Base-by-base conservation (phyloP, 2,113 vertebrate genomes). In the Aegotheles bennettii region DNA sequence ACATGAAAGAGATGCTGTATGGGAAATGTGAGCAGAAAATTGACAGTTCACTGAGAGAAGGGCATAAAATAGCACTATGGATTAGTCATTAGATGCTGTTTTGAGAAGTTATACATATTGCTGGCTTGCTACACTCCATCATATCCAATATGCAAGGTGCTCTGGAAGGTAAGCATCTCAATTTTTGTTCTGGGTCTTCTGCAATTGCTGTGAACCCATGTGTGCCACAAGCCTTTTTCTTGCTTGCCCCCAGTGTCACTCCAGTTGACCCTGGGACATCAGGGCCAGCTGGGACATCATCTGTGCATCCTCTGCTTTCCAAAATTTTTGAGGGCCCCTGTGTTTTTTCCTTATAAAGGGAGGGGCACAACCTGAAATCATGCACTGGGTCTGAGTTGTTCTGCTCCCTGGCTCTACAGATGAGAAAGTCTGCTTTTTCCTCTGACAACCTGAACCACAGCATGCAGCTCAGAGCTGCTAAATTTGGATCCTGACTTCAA, bases 401-500 rank as follows among this genome's bases (percentile, higher is more conserved):
- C 53, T 82, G 40, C 57, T 60, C 54, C 48, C 76, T 71, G 56
- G 45, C 54, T 71, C 23, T 68, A 15, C 38, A 67, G 67, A 76
- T 56, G 70, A 90, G 59, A 85, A 80, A n/a, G 42, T 35, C 42
- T 82, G 31, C 59, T 91, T 94, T 94, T 43, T 90, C 78, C 68
- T 79, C 91, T 91, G 71, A 69, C 83, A 83, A 59, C 28, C 40
- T 87, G 59, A 70, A 79, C 75, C 67, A 80, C 81, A 77, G 67
- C 42, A 28, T 19, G 31, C 38, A 90, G 85, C 42, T 84, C 45
- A n/a, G 14, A 69, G 36, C 75, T 74, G 56, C 88, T 96, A 93
- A 93, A 85, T 93, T 93, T 80, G 93, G 73, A 74, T 83, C 42
- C 63, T 93, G 75, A 92, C 80, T 86, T 93, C 71, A 91, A 2